These are phyloP conservation scores for Callipepla californica DNA, from an alignment of 2,113 vertebrate species.

Conservation along the genomic window DNA sequence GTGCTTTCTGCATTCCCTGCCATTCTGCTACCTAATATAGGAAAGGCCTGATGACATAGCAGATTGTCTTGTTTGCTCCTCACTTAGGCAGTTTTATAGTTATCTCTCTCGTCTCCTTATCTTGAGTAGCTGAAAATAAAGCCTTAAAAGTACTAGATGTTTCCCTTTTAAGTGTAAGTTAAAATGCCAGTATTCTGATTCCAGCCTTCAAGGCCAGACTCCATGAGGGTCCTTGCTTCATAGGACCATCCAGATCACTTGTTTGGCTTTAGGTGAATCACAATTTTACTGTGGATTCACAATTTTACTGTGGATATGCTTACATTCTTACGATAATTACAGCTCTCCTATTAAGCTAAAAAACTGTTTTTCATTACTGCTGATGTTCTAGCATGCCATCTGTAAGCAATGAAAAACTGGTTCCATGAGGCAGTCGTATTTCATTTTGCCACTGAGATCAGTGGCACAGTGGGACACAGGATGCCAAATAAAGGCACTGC, in stretches of 20 bases:
- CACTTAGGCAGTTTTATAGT: conserved; percentile 22
- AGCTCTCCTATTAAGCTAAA: neutral
- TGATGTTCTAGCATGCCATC: neutral
- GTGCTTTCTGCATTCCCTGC: conserved; percentile 30
- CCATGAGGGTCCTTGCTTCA: neutral
- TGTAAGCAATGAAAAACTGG: conserved; percentile 22
- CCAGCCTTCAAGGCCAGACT: neutral
- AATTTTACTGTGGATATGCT: neutral
- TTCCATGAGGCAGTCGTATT: neutral
- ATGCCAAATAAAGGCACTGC: neutral
- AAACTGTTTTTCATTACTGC: conserved; percentile 4
- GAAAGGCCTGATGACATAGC: conserved; percentile 32
- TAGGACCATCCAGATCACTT: neutral
- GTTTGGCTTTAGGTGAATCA: neutral
- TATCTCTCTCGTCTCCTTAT: neutral
- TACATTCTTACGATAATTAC: neutral
- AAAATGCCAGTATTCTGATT: neutral
- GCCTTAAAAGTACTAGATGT: neutral
- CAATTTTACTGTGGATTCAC: neutral
- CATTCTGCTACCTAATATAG: conserved; percentile 45
- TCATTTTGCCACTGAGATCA: conserved; percentile 21
- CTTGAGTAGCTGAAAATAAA: neutral
- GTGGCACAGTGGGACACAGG: neutral
- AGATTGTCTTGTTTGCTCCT: conserved; percentile 45
- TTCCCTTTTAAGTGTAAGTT: neutral